Conservation (phyloP, 2,797 vertebrate species). For the Chloroceryle amazona region DNA sequence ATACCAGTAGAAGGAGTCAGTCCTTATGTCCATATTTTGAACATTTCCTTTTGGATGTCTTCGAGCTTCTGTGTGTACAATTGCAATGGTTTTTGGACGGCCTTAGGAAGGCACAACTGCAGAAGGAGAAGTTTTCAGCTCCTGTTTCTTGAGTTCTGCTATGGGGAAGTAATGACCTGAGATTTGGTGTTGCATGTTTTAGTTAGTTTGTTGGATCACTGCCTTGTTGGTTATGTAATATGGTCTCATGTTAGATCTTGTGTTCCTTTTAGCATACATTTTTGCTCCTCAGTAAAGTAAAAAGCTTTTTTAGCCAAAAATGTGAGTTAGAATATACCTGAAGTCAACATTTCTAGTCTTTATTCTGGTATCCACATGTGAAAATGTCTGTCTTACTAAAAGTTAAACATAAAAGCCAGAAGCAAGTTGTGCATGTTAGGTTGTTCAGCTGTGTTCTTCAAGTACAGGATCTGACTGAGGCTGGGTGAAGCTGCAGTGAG, state of each 20-base stretch:
- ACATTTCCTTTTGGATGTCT: background rate
- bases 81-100: background rate
- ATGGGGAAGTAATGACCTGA: background rate
- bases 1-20: background rate
- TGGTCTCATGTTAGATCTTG: background rate
- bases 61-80: background rate
- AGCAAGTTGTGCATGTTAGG: background rate
- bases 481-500: background rate
- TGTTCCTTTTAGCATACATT: background rate
- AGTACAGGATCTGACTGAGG: background rate
- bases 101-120: rapidly evolving
- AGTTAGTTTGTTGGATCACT: background rate
- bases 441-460: background rate
- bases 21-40: background rate
- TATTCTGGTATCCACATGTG: background rate
- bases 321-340: background rate
- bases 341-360: background rate
- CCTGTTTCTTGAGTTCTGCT: background rate
- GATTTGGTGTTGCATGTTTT: background rate
- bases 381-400: background rate
- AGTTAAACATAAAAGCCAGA: background rate
- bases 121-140: background rate
- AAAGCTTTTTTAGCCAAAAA: background rate
- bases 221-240: background rate
- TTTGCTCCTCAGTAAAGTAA: background rate